These are phyloP conservation scores for Tyria jacobaeae DNA, from an alignment of 2,888 invertebrate genomes.

Conservation along the genomic window DNA sequence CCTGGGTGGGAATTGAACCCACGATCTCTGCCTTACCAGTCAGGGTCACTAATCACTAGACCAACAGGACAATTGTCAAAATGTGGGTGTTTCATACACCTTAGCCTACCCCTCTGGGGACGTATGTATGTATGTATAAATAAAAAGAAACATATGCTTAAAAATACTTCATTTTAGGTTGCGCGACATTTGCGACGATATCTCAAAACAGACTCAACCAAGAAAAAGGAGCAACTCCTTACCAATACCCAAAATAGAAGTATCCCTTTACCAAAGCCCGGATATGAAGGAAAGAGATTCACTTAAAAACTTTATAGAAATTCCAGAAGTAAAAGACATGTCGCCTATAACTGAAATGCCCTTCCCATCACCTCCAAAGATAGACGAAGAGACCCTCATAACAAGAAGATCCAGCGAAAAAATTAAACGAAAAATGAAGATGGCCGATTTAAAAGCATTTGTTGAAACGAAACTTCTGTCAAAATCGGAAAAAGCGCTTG, in stretches of 20 bases:
- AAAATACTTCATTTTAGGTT: conserved; percentile 84
- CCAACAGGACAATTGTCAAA: no score
- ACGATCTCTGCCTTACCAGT: no score
- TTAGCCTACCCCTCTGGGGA: no score
- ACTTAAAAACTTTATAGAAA: conserved; percentile 91
- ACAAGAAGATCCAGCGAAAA: conserved; percentile 92
- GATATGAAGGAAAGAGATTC: conserved; percentile 89
- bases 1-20: no score
- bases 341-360: conserved; percentile 87
- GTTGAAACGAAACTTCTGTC: conserved; percentile 96
- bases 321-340: conserved; percentile 90
- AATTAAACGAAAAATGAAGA: conserved; percentile 94
- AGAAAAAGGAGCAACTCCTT: conserved; percentile 96
- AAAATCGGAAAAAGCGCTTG: conserved; percentile 96
- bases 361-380: conserved; percentile 64
- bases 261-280: conserved; percentile 93
- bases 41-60: no score
- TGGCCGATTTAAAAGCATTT: conserved; percentile 96
- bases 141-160: not conserved
- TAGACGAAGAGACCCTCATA: conserved; percentile 77
- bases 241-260: conserved; percentile 97
- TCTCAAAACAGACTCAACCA: conserved; percentile 91
- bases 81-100: no score
- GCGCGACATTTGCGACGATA: conserved; percentile 95
- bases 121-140: no score